These are phyloP conservation scores for Tychaedon coryphoeus DNA, from an alignment of 2,113 vertebrate species.

Conservation along the genomic window DNA sequence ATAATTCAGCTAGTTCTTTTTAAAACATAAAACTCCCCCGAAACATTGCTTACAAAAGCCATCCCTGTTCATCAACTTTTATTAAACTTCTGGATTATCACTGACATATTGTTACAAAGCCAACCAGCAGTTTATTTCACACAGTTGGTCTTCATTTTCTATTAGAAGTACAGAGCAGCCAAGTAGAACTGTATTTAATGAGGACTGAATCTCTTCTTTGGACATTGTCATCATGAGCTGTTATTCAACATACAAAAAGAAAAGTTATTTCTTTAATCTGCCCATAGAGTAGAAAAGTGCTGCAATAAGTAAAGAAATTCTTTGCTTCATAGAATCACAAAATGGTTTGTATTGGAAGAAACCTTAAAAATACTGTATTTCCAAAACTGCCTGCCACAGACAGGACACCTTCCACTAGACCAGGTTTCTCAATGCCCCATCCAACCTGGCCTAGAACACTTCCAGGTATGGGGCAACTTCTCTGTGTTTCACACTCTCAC, in stretches of 20 bases:
- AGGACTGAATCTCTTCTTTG: slow-evolving; percentile 48
- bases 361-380: not conserved
- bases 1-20: not conserved
- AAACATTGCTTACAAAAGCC: not conserved
- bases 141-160: slow-evolving; percentile 40
- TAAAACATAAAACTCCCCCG: not conserved
- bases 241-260: not conserved
- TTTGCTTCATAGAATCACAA: not conserved
- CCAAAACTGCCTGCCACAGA: accelerated
- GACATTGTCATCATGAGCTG: slow-evolving; percentile 28
- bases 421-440: not conserved
- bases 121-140: slow-evolving; percentile 24
- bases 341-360: not conserved
- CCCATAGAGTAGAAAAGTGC: not conserved
- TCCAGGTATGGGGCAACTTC: not conserved
- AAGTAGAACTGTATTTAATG: slow-evolving; percentile 62
- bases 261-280: slow-evolving; percentile 12
- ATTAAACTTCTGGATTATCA: slow-evolving; percentile 44
- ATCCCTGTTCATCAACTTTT: not conserved
- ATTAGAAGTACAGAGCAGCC: slow-evolving; percentile 50
- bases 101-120: slow-evolving; percentile 20
- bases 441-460: not conserved
- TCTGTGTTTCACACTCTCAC: not conserved
- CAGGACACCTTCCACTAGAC: not conserved
- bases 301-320: not conserved